Evolutionary conservation across 2,888 invertebrate species (phyloP).

Genomic region (Cetonia aurata): DNA sequence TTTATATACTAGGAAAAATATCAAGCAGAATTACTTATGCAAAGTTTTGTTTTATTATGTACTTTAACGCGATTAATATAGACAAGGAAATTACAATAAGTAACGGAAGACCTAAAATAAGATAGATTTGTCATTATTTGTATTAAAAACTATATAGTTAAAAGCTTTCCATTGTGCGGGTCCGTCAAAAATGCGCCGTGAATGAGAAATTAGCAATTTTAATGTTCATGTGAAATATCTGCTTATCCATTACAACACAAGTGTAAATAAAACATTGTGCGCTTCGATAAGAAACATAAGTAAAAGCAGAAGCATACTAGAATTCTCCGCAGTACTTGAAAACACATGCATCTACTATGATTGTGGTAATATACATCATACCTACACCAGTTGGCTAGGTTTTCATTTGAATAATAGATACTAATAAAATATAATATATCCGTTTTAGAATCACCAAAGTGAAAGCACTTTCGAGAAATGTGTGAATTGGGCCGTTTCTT

Average conservation of each 20-base stretch:
- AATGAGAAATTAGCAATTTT: conserved; percentile 33
- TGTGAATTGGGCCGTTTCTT: too few species aligned
- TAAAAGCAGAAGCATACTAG: not conserved
- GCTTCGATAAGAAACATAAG: not conserved
- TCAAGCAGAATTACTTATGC: not conserved
- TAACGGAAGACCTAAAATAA: conserved; percentile 30
- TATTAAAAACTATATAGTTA: conserved; percentile 30
- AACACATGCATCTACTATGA: conserved; percentile 2
- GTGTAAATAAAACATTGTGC: conserved; percentile 4
- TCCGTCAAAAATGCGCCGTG: conserved; percentile 9
- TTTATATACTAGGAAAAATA: not conserved
- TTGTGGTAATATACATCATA: conserved; percentile 6
- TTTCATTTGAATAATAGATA: too few species aligned
- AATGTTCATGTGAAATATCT: conserved; percentile 22
- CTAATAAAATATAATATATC: too few species aligned
- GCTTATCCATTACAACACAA: not conserved
- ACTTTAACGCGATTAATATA: conserved; percentile 1
- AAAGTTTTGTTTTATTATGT: conserved; percentile 15
- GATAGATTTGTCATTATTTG: conserved; percentile 24
- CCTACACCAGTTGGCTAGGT: too few species aligned
- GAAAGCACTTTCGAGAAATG: too few species aligned
- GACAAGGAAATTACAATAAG: conserved; percentile 30
- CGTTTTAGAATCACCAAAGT: too few species aligned
- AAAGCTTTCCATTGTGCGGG: conserved; percentile 30
- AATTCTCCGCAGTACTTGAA: not conserved